Evolutionary conservation across 2,888 invertebrate species (phyloP).

Genomic region (Cataglyphis cursor): DNA sequence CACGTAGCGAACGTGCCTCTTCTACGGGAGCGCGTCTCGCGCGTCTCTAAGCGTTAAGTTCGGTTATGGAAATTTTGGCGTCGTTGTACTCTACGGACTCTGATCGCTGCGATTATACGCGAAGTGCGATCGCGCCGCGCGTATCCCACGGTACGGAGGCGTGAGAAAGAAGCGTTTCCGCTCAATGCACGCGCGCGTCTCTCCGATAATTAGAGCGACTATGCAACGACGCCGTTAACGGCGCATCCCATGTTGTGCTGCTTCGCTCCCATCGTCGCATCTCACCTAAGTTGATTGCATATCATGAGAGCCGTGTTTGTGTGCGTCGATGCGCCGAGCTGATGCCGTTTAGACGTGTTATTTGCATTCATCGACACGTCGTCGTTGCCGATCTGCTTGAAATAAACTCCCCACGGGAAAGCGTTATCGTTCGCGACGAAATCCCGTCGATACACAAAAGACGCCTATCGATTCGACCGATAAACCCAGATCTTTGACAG

Average conservation of each 20-base stretch:
- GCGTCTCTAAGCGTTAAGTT: constrained; percentile 1
- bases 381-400: background rate
- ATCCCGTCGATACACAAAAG: constrained; percentile 34
- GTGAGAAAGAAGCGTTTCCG: constrained; percentile 47
- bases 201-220: constrained; percentile 43
- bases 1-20: constrained; percentile 36
- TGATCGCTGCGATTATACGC: constrained; percentile 48
- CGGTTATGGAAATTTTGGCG: constrained; percentile 48
- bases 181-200: constrained; percentile 49
- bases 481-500: constrained; percentile 40
- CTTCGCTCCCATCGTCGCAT: constrained; percentile 15
- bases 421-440: constrained; percentile 23
- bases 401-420: constrained; percentile 16
- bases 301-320: constrained; percentile 10
- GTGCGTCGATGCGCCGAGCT: constrained; percentile 7
- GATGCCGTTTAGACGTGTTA: constrained; percentile 43
- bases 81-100: constrained; percentile 28
- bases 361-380: constrained; percentile 52
- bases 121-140: constrained; percentile 17
- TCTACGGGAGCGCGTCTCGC: background rate
- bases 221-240: background rate
- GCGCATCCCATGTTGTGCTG: background rate
- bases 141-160: constrained; percentile 40
- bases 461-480: constrained; percentile 43
- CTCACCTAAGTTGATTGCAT: constrained; percentile 24